Evolutionary conservation across 2,113 vertebrate species (phyloP).

Genomic region (Buteo buteo): DNA sequence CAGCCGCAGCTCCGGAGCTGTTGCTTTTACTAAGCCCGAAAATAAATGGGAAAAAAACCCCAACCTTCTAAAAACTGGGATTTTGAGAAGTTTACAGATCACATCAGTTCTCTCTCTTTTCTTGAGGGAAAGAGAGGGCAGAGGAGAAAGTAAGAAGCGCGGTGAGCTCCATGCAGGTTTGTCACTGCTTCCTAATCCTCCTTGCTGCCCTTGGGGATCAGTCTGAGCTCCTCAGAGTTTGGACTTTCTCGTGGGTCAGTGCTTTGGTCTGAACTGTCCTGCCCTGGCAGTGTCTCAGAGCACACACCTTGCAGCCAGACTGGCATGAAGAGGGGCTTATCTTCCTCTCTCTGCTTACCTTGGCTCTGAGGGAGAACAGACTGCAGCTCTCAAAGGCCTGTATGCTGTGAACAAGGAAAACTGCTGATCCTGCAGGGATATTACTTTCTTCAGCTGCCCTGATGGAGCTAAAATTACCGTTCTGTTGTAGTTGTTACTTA

Average conservation of each 20-base stretch:
- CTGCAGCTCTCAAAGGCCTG: background rate
- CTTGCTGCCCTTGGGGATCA: background rate
- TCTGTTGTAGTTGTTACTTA: background rate
- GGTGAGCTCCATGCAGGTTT: background rate
- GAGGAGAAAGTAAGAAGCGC: background rate
- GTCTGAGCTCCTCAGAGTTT: background rate
- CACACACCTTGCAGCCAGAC: background rate
- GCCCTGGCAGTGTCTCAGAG: background rate
- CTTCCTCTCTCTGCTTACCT: background rate
- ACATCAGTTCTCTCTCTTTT: accelerated
- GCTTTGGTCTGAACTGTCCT: background rate
- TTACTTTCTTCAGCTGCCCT: background rate
- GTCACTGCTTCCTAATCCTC: background rate
- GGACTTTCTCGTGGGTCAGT: background rate
- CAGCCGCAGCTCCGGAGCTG: background rate
- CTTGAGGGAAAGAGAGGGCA: no score
- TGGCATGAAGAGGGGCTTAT: background rate
- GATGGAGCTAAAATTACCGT: background rate
- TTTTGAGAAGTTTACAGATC: background rate
- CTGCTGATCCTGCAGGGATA: background rate
- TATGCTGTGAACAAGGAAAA: background rate
- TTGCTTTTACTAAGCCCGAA: background rate
- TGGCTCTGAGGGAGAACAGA: background rate
- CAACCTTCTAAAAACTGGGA: accelerated
- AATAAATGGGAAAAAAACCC: background rate